These are phyloP conservation scores for Charaxes varanes DNA, from an alignment of 1,140 invertebrate genomes.

Conservation along the genomic window DNA sequence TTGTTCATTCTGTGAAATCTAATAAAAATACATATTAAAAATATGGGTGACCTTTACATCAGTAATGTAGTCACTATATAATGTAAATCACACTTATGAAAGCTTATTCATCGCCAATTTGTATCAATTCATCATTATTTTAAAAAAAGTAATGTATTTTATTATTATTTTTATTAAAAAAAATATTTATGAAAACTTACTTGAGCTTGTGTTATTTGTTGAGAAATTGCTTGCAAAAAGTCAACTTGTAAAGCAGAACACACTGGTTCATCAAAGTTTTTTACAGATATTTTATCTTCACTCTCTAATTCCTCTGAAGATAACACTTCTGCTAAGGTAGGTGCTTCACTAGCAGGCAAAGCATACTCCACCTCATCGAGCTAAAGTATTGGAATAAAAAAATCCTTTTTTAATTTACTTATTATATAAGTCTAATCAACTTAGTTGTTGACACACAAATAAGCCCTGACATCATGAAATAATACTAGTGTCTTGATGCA, in stretches of 20 bases:
- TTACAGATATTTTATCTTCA: constrained; percentile 21
- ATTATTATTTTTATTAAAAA: no score
- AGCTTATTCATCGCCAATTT: no score
- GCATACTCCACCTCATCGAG: constrained; percentile 68
- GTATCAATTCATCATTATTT: no score
- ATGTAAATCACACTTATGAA: no score
- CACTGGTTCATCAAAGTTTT: constrained; percentile 39
- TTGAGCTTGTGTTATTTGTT: constrained; percentile 58
- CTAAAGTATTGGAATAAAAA: constrained; percentile 28
- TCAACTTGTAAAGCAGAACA: constrained; percentile 63
- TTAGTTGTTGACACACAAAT: no score
- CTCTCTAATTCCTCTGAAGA: constrained; percentile 34
- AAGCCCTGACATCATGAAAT: no score
- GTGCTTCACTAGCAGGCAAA: constrained; percentile 56
- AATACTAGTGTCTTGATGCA: no score
- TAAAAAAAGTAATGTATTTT: not conserved
- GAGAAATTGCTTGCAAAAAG: constrained; percentile 60
- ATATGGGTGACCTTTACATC: no score
- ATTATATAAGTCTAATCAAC: no score
- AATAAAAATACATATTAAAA: no score
- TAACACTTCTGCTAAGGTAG: constrained; percentile 56
- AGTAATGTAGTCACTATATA: no score
- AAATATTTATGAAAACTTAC: constrained; percentile 25
- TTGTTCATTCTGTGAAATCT: no score
- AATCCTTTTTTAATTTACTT: constrained; percentile 9